Percentiles rank a stretch among this genome's conserved stretches.
These are phyloP conservation scores for Schrankia costaestrigalis DNA, from an alignment of 2,888 invertebrate species.

Conservation along the genomic window DNA sequence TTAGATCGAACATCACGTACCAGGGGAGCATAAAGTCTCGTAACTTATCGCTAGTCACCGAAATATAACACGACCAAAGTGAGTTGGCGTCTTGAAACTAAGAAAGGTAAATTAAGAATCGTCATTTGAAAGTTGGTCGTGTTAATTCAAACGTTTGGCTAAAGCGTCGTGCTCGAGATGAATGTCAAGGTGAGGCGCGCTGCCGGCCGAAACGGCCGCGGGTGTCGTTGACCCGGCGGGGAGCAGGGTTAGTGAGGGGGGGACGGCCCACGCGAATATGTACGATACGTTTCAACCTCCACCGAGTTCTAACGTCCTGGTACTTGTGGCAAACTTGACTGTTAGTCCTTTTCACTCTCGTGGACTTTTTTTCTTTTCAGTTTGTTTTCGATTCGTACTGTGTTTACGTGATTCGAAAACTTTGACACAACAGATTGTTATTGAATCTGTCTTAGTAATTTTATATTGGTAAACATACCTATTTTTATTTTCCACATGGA, in stretches of 20 bases:
- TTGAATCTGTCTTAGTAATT: no score
- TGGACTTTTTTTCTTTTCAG: slow-evolving; percentile 14
- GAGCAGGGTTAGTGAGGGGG: slow-evolving; percentile 46
- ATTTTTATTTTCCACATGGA: no score
- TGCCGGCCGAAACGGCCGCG: slow-evolving; percentile 75
- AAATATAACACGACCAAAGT: slow-evolving; percentile 38
- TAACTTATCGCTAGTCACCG: slow-evolving; percentile 32
- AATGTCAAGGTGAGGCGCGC: slow-evolving; percentile 80
- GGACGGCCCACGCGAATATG: slow-evolving; percentile 76
- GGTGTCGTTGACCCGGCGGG: slow-evolving; percentile 69
- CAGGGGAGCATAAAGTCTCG: slow-evolving; percentile 42
- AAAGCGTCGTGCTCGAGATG: slow-evolving; percentile 73
- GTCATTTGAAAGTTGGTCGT: slow-evolving; percentile 54
- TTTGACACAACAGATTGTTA: no score
- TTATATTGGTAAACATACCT: no score
- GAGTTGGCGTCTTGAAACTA: slow-evolving; percentile 34
- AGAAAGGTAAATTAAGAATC: slow-evolving; percentile 37
- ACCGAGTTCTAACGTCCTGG: slow-evolving; percentile 63
- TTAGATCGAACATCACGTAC: slow-evolving; percentile 34
- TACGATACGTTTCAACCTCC: slow-evolving; percentile 68
- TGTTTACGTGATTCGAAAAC: no score
- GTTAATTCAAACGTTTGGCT: slow-evolving; percentile 72
- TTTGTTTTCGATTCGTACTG: slow-evolving; percentile 12
- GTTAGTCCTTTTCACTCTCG: slow-evolving; percentile 44
- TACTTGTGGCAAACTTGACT: slow-evolving; percentile 52